Base-by-base conservation (phyloP, 2,113 vertebrate genomes). In the Gavialis gangeticus region DNA sequence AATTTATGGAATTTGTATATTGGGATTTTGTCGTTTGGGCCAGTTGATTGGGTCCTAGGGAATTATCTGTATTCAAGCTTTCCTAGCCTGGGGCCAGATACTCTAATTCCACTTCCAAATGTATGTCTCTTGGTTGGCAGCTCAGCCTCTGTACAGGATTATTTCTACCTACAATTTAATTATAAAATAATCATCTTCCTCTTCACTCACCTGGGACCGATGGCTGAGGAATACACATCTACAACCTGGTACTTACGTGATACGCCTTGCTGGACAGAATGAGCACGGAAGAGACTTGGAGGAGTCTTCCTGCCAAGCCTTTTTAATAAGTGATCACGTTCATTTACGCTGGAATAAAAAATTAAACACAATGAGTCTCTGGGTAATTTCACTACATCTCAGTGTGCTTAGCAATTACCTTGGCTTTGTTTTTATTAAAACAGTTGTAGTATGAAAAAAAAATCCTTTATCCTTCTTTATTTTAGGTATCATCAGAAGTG, bases 241-340 rank as follows among this genome's bases (percentile, higher is more conserved):
- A 19, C 2, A 57, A 71, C 80, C 54, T 0, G 2, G 76, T 92
- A 99, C 99, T 99, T 97, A 99, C 99, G 99, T 92, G 99, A 98
- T 54, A 99, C 98, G 37, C 98, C 98, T 98, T 99, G 99, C 97
- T 99, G 99, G 97, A 99, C 97, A 7, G 99, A 99, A 95, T 99
- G 98, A 69, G 98, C 99, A 21, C 98, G 99, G 96, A 99, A 99
- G 63, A 99, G 98, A 83, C 98, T 99, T 2, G 99, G 99, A 89
- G 99, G 99, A 6, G 99, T 99, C 98, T 99, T 99, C 97, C 98
- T 99, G 98, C 99, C 98, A 14, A 99, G 99, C 97, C 99, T 98
- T 97, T 99, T 99, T 96, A 99, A 97, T 98, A 99, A 98, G 98
- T 99, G 99, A 97, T 99, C 99, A 57, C 99, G 99, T 98, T 99